Evolutionary conservation across 1,140 invertebrate genomes (phyloP), one percentile per base, ranked within the genome.

Genomic region (Drosophila grimshawi): DNA sequence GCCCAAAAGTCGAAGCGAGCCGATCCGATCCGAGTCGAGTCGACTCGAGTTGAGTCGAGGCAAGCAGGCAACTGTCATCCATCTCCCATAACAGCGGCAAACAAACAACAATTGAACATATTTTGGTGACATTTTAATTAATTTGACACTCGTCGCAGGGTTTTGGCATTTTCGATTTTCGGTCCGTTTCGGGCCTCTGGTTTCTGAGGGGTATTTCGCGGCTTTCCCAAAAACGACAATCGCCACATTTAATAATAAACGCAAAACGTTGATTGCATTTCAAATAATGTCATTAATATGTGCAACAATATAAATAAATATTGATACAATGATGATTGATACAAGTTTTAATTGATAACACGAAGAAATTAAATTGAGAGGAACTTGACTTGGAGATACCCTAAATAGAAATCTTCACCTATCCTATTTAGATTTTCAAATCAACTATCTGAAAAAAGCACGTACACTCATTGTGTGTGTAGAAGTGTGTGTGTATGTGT

Each of bases 111-210:
- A 86, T 82, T 64, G 77, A 90, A 91, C 90, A 91, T 85, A 91
- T 91, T 91, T 91, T 76, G 86, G 80, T 91, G 90, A 91, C 90
- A 90, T 90, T 91, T 91, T 91, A 91, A 91, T 91, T 91, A 91
- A 91, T 91, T 91, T 88, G 77, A 82, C 81, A 86, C 83, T 88
- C 82, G 75, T 70, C 55, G 65, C 66, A 86, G 66, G 59, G 61
- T 68, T 29, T 64, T 59, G 37, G 63, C 39, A 60, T 80, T 68
- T 43, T 30, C 46, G 32, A 7, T 10, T 37, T 63, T 41, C 39
- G 61, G 62, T 48, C 7, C 39, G 39, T 29, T 59, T 60, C 32
- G 3, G 2, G 33, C 43, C 46, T 51, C 19, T 35, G 60, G 55
- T 57, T 66, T 60, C 32, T 63, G 51, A 48, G 64, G 67, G 81